Evolutionary conservation across 2,113 vertebrate species (phyloP).

Genomic region (Narcine bancroftii): DNA sequence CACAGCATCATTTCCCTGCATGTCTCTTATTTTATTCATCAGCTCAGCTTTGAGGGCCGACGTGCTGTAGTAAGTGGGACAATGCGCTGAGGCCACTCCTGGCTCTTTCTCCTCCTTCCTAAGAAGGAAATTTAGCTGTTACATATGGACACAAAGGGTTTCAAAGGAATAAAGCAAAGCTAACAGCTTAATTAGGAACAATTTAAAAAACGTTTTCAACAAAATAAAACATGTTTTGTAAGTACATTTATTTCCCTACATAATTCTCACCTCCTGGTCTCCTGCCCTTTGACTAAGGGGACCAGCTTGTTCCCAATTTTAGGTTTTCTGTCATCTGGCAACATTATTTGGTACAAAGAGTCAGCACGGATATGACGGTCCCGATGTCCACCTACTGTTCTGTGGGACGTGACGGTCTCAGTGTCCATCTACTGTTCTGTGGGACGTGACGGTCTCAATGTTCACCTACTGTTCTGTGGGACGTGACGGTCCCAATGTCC

Average conservation of each 20-base stretch:
- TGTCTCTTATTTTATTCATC: conserved; percentile 54
- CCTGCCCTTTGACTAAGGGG: neutral
- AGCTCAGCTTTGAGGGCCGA: conserved; percentile 55
- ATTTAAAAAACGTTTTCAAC: neutral
- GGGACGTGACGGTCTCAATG: too few species aligned
- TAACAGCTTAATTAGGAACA: conserved; percentile 22
- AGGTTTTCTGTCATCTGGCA: neutral
- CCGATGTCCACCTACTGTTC: neutral
- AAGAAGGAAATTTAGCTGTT: neutral
- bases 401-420: neutral
- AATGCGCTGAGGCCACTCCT: conserved; percentile 42
- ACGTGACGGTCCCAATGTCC: too few species aligned
- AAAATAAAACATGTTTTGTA: neutral
- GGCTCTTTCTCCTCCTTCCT: conserved; percentile 54
- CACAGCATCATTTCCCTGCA: conserved; percentile 51
- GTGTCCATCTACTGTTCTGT: too few species aligned
- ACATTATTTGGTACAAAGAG: neutral
- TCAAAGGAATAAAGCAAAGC: conserved; percentile 39
- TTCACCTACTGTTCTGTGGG: too few species aligned
- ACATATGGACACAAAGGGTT: neutral
- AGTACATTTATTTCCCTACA: neutral
- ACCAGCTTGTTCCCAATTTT: neutral
- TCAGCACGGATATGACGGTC: neutral
- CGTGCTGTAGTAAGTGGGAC: conserved; percentile 57
- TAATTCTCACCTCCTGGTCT: neutral